Percentiles rank a stretch among this genome's conserved stretches.
Conservation (phyloP, 1,140 invertebrate genomes). For the Rhagoletis pomonella region DNA sequence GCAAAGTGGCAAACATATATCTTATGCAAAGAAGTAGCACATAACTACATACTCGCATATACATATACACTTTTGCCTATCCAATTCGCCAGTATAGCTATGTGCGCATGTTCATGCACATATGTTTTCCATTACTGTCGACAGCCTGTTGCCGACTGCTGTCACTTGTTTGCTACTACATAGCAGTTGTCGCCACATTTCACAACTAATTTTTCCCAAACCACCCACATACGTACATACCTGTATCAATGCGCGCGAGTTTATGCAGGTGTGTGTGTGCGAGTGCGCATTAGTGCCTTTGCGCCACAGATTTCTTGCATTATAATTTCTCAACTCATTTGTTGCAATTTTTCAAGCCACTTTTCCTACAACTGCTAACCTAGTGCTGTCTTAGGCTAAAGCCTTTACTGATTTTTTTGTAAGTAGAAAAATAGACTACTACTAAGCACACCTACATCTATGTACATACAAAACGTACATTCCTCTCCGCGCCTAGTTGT, state of each 20-base stretch:
- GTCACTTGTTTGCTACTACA: background rate
- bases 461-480: too few relatives aligned
- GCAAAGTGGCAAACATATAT: too few relatives aligned
- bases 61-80: too few relatives aligned
- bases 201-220: background rate
- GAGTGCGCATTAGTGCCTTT: background rate
- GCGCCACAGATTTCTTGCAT: slow-evolving; percentile 11
- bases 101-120: too few relatives aligned
- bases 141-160: background rate
- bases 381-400: too few relatives aligned
- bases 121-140: background rate
- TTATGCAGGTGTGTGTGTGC: background rate
- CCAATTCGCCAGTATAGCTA: too few relatives aligned
- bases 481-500: background rate
- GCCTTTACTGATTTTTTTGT: too few relatives aligned
- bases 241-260: background rate
- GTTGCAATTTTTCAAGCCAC: slow-evolving; percentile 15
- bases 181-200: background rate
- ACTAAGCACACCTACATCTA: background rate
- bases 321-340: slow-evolving; percentile 40
- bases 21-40: too few relatives aligned
- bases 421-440: background rate
- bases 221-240: background rate
- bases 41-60: too few relatives aligned
- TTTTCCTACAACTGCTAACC: too few relatives aligned